These are phyloP conservation scores for Lochmaea capreae DNA, from an alignment of 2,888 invertebrate genomes.

Conservation along the genomic window DNA sequence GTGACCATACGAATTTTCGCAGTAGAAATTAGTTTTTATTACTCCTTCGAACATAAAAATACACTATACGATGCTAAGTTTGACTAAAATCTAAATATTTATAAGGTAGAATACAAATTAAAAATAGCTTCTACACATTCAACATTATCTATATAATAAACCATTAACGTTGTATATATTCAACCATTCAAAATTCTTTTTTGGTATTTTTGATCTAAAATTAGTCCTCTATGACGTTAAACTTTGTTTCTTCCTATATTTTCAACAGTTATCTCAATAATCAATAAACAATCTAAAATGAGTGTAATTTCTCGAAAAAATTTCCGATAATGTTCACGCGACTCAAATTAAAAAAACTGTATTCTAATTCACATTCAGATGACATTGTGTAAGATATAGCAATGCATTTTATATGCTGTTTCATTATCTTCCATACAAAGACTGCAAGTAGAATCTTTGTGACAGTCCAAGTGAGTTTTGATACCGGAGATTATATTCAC, in stretches of 20 bases:
- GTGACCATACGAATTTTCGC: too few relatives aligned
- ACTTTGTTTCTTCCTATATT: neutral
- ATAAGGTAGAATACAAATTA: neutral
- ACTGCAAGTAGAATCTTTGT: too few relatives aligned
- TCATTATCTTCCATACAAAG: too few relatives aligned
- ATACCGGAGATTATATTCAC: too few relatives aligned
- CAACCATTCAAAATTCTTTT: constrained; percentile 2
- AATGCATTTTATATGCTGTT: too few relatives aligned
- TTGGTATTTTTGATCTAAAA: constrained; percentile 2
- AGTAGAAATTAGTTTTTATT: too few relatives aligned
- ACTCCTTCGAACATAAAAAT: neutral
- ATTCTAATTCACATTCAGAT: too few relatives aligned
- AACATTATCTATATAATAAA: neutral
- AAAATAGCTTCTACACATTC: neutral
- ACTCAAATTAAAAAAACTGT: too few relatives aligned
- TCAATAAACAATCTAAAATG: neutral
- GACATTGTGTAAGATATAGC: too few relatives aligned
- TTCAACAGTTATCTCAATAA: constrained; percentile 10
- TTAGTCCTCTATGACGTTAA: neutral
- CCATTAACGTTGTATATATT: neutral
- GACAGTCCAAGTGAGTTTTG: too few relatives aligned
- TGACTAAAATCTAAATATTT: neutral
- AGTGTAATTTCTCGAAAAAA: neutral
- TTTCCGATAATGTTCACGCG: neutral
- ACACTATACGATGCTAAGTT: neutral